These are phyloP conservation scores for Acleris emargana DNA, from an alignment of 2,888 invertebrate species.

Conservation along the genomic window DNA sequence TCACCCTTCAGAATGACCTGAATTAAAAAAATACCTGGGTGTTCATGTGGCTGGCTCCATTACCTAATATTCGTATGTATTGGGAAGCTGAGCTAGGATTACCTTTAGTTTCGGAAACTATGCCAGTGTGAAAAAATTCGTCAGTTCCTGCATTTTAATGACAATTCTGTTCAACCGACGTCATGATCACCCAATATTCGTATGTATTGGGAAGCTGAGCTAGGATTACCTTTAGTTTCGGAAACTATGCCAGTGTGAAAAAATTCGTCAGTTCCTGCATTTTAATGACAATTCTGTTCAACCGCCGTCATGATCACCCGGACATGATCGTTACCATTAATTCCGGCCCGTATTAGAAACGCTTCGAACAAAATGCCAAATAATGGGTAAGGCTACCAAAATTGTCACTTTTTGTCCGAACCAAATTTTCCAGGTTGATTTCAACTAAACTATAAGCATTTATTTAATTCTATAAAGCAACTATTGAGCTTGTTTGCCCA, in stretches of 20 bases:
- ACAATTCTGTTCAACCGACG: slow-evolving; percentile 25
- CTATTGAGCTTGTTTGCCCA: no score
- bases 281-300: slow-evolving; percentile 34
- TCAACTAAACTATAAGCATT: no score
- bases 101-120: slow-evolving; percentile 26
- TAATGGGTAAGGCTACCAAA: no score
- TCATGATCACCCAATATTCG: slow-evolving; percentile 34
- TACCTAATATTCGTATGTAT: slow-evolving; percentile 38
- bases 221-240: slow-evolving; percentile 37
- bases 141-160: slow-evolving; percentile 36
- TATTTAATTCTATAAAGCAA: no score
- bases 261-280: slow-evolving; percentile 38
- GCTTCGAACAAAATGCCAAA: slow-evolving; percentile 11
- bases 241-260: slow-evolving; percentile 23
- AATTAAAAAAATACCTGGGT: slow-evolving; percentile 37
- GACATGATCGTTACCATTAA: slow-evolving; percentile 29
- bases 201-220: slow-evolving; percentile 39
- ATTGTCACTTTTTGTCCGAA: no score
- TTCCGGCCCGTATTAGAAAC: slow-evolving; percentile 33
- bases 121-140: slow-evolving; percentile 36
- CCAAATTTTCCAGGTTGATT: no score
- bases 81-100: slow-evolving; percentile 40
- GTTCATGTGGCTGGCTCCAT: slow-evolving; percentile 17
- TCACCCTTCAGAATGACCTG: slow-evolving; percentile 10
- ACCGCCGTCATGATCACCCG: slow-evolving; percentile 8